These are phyloP conservation scores for Piaya cayana DNA, from an alignment of 2,113 vertebrate species.

Conservation along the genomic window DNA sequence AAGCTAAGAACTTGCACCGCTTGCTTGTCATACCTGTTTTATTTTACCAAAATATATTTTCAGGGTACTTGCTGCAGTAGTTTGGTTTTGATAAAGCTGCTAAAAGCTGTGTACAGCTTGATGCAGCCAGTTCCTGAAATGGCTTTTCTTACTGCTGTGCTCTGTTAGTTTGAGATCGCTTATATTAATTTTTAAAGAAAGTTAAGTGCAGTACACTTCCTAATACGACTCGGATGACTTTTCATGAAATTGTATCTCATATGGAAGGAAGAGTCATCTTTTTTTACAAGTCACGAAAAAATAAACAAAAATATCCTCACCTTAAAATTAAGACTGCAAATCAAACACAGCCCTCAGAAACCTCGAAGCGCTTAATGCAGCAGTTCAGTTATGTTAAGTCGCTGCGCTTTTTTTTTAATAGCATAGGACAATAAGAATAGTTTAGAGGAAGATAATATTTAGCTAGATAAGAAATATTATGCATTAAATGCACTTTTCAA, in stretches of 20 bases:
- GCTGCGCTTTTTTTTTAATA: background rate
- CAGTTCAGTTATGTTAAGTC: background rate
- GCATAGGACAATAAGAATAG: background rate
- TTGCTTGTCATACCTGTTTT: background rate
- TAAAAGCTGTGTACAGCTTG: background rate
- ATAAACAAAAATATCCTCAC: background rate
- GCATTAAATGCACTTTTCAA: background rate
- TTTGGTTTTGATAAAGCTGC: background rate
- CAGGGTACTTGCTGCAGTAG: background rate
- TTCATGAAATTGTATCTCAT: background rate
- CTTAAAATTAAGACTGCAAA: background rate
- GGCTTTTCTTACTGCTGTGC: background rate
- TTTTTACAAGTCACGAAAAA: too few species aligned
- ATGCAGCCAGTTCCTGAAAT: background rate
- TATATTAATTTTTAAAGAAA: background rate
- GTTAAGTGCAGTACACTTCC: background rate
- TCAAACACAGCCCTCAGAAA: background rate
- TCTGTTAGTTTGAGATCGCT: background rate
- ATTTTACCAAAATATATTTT: background rate
- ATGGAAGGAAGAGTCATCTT: background rate
- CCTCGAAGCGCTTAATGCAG: background rate
- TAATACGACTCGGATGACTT: background rate
- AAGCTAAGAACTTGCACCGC: background rate
- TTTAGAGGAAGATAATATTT: background rate
- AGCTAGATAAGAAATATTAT: background rate